Base-by-base conservation (phyloP, 2,113 vertebrate genomes). In the Myxocyprinus asiaticus region DNA sequence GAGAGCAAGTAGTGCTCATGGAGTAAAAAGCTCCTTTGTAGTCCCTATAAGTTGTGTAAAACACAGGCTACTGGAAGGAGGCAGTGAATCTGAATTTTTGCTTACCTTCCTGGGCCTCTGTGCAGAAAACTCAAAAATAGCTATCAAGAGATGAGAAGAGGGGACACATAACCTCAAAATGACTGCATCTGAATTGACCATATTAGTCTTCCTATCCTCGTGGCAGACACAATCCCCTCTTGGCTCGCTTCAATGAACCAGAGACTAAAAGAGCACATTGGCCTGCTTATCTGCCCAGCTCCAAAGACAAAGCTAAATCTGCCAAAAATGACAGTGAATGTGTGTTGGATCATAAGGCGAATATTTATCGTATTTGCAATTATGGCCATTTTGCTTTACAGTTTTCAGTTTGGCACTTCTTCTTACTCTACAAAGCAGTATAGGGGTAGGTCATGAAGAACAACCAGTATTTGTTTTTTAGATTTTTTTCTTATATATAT, bases 101-200 rank as follows among this genome's bases (percentile, higher is more conserved):
- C 89, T 86, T 83, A 87, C 84, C 82, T 72, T 7, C 58, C 22
- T 47, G 70, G 44, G 77, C 81, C 78, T 82, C 79, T 66, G 47
- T 33, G 61, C 67, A 44, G 67, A 53, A 67, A 79, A 75, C 78
- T 81, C 72, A 77, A 77, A 81, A 82, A 75, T 62, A 77, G 76
- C 78, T 83, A 72, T 85, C 83, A 83, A 66, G 51, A 55, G 69
- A 80, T 79, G 75, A 87, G 84, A 80, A 80, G 80, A 76, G 47
- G 55, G 85, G 65, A 80, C 78, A 51, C 68, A 78, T 71, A 73
- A 84, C 78, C 84, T 80, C 42, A 51, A 85, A 83, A 79, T 81
- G 82, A 63, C 77, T 79, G 33, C 5, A 64, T 85, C 86, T 83
- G 82, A 85, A 86, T 86, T 87, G 87, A 84, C 86, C 90, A 87